Conservation (phyloP, 2,888 invertebrate species). For the Ochlodes sylvanus region DNA sequence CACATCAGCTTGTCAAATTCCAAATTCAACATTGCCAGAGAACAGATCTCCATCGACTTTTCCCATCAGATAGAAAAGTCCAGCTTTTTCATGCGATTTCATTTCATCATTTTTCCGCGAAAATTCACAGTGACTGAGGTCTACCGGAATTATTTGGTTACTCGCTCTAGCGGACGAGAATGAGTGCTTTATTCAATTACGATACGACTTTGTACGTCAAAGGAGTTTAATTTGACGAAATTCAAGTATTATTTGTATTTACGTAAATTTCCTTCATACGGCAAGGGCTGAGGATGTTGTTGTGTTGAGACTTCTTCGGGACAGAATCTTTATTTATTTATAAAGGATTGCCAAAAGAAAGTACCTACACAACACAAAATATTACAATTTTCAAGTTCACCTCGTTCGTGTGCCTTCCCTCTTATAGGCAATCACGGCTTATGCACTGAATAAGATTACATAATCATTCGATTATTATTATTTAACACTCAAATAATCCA, state of each 20-base stretch:
- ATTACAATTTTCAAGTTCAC: too few species aligned
- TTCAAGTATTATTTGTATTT: neutral
- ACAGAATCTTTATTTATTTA: too few species aligned
- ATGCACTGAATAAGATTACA: too few species aligned
- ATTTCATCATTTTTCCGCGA: slow-evolving; percentile 5
- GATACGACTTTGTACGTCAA: slow-evolving; percentile 2
- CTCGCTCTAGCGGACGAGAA: slow-evolving; percentile 17
- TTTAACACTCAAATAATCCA: too few species aligned
- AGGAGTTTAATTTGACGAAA: slow-evolving; percentile 4
- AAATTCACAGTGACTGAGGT: slow-evolving; percentile 16
- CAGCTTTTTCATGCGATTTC: neutral
- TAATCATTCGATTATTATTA: too few species aligned
- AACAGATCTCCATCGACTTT: neutral
- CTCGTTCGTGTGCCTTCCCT: too few species aligned
- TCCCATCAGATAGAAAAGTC: neutral
- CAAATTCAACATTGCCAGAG: neutral
- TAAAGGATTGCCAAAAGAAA: too few species aligned
- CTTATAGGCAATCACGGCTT: too few species aligned
- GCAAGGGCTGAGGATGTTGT: neutral
- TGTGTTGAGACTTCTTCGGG: too few species aligned
- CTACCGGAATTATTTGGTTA: slow-evolving; percentile 20
- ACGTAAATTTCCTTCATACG: neutral
- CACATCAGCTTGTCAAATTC: neutral
- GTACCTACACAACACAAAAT: too few species aligned
- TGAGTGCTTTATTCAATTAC: slow-evolving; percentile 21